Evolutionary conservation across 64 coral and sea anemone species (phyloP).

Genomic region (Stichodactyla helianthus): DNA sequence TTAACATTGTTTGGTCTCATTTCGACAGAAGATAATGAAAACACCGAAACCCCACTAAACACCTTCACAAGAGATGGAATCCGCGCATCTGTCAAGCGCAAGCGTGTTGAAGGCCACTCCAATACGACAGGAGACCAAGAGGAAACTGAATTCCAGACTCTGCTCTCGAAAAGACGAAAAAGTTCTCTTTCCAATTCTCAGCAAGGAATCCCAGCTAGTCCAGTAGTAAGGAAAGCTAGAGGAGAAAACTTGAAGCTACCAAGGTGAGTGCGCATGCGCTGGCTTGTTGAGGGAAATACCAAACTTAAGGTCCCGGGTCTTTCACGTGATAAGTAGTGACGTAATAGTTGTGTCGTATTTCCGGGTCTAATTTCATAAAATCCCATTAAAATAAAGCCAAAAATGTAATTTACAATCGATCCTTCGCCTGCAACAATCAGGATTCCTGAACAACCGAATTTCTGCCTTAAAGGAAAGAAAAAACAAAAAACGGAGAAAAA

Average conservation of each 20-base stretch:
- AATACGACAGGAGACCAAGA: neutral
- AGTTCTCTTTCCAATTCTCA: conserved; percentile 7
- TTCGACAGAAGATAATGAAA: conserved; percentile 1
- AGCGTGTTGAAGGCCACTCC: conserved; percentile 19
- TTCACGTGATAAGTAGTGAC: too few species aligned
- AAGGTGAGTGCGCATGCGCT: conserved; percentile 25
- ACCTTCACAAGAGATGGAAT: conserved; percentile 25
- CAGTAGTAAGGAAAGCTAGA: conserved; percentile 46
- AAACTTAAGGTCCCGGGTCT: too few species aligned
- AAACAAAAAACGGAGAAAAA: too few species aligned
- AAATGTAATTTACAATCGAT: too few species aligned
- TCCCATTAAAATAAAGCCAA: too few species aligned
- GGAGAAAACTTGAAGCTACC: conserved; percentile 65
- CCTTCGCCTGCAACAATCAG: too few species aligned
- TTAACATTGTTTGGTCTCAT: neutral
- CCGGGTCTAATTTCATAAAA: too few species aligned
- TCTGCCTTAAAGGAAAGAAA: too few species aligned
- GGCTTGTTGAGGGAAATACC: too few species aligned
- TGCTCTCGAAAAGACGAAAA: conserved; percentile 41
- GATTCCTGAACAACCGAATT: too few species aligned
- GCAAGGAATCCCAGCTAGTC: conserved; percentile 50
- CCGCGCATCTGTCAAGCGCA: conserved; percentile 68
- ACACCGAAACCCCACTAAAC: conserved; percentile 17
- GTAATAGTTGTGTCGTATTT: too few species aligned
- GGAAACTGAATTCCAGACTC: conserved; percentile 15